Evolutionary conservation across 1,140 invertebrate genomes (phyloP).

Genomic region (Pseudomyrmex cubaensis): DNA sequence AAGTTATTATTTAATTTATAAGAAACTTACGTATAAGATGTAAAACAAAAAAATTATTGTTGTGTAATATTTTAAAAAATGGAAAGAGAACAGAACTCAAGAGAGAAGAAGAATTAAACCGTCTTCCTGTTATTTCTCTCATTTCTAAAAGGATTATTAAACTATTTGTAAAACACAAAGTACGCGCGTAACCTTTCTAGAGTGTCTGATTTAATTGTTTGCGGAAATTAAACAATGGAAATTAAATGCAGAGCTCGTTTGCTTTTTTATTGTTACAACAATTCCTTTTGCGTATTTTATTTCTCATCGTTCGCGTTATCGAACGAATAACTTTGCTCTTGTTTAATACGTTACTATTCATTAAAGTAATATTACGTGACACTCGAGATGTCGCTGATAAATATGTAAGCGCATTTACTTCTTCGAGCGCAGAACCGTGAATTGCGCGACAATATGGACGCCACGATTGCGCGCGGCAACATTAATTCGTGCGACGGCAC

Average conservation of each 20-base stretch:
- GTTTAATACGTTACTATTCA: neutral
- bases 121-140: neutral
- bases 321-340: too few species aligned
- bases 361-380: neutral
- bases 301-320: neutral
- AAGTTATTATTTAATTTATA: too few species aligned
- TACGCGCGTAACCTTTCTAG: neutral
- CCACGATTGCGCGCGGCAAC: neutral
- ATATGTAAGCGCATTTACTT: neutral
- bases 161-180: neutral
- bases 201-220: neutral
- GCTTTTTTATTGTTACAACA: neutral
- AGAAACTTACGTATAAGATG: too few species aligned
- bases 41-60: too few species aligned
- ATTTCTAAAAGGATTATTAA: constrained; percentile 21
- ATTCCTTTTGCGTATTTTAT: neutral
- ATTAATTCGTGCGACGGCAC: constrained; percentile 30
- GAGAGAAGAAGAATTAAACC: neutral
- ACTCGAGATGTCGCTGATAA: neutral
- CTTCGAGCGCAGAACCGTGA: neutral
- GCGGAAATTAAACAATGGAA: neutral
- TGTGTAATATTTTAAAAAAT: too few species aligned
- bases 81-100: neutral
- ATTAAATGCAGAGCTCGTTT: neutral
- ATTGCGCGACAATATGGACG: neutral